These are phyloP conservation scores for Calliphora vomitoria DNA, from an alignment of 2,888 invertebrate species.

Conservation along the genomic window DNA sequence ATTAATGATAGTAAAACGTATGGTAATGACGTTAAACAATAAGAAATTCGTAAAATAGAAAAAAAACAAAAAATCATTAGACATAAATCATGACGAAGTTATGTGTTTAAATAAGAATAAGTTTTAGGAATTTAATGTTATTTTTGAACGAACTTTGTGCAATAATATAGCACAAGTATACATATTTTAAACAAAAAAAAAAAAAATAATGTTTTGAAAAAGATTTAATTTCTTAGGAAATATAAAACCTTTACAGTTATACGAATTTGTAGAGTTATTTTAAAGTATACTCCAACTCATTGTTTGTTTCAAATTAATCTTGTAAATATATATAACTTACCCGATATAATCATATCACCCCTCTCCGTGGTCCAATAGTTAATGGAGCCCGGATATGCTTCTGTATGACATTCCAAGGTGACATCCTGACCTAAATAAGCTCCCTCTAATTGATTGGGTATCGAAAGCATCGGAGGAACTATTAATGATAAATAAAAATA, in stretches of 20 bases:
- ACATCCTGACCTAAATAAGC: conserved; percentile 95
- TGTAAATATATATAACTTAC: conserved; percentile 85
- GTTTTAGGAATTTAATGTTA: conserved; percentile 40
- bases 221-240: no score
- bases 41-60: conserved; percentile 18
- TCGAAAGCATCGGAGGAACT: conserved; percentile 98
- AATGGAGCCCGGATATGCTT: conserved; percentile 96
- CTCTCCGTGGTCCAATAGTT: conserved; percentile 97
- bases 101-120: conserved; percentile 15
- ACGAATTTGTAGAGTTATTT: no score
- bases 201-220: no score
- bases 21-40: conserved; percentile 62
- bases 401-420: conserved; percentile 94
- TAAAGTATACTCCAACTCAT: no score
- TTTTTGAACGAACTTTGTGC: no score
- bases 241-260: no score
- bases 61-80: conserved; percentile 28
- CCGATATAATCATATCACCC: conserved; percentile 97
- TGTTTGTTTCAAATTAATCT: no score
- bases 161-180: no score
- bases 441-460: conserved; percentile 96
- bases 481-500: conserved; percentile 74
- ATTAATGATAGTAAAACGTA: conserved; percentile 68
- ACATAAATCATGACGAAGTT: conserved; percentile 58
- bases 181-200: no score